Percentiles rank a stretch among this genome's conserved stretches.
phyloP scores from a whole-genome alignment of 2,888 invertebrate genomes.

The Cancer borealis region DNA sequence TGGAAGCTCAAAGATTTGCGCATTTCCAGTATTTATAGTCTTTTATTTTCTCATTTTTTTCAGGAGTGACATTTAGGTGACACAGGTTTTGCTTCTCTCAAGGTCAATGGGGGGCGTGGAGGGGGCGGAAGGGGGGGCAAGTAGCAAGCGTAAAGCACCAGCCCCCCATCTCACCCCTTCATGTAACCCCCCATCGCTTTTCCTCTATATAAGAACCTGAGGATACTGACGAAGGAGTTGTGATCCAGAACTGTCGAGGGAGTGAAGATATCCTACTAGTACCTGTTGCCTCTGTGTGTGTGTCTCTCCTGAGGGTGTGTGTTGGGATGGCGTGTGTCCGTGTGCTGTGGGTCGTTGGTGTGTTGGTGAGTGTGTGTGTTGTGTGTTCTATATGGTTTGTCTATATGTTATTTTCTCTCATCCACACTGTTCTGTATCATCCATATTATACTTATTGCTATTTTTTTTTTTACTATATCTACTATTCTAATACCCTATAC shows the following conservation, averaged over 20 bases:
- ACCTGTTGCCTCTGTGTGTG: background rate
- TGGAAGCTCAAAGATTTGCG: no score
- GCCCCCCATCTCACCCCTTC: background rate
- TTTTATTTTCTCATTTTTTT: background rate
- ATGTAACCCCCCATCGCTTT: background rate
- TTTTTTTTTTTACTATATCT: background rate
- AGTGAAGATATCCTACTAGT: background rate
- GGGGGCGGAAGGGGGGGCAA: background rate
- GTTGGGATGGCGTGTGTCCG: constrained; percentile 8
- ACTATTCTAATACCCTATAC: background rate
- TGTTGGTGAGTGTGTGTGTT: background rate
- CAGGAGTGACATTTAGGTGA: background rate
- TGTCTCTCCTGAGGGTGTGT: background rate
- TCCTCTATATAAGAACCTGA: background rate
- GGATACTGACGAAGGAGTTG: background rate
- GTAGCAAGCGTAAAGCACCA: background rate
- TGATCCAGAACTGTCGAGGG: background rate
- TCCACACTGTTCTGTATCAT: no score
- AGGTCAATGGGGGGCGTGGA: background rate
- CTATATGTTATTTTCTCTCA: background rate
- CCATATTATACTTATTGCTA: no score
- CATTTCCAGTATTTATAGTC: no score
- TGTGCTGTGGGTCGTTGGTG: background rate
- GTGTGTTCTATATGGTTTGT: background rate
- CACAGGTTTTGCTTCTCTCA: background rate